phyloP scores from a whole-genome alignment of 2,888 invertebrate genomes.

The Mythimna vitellina region DNA sequence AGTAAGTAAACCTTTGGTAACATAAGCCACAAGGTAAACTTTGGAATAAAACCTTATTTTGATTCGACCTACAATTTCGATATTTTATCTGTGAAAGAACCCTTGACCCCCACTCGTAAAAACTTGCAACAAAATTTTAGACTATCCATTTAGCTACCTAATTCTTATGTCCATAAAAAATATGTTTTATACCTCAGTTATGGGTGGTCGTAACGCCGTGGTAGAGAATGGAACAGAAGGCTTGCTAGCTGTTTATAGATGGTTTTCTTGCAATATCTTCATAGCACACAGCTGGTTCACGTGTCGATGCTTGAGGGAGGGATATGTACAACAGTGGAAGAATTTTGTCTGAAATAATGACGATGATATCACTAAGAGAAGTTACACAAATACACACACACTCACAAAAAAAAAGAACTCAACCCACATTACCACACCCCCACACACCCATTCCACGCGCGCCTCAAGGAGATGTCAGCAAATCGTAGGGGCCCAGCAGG shows the following conservation, averaged over 20 bases:
- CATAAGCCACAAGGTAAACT: conserved; percentile 4
- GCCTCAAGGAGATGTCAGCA: no score
- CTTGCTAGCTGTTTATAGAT: neutral
- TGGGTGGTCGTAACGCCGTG: conserved; percentile 37
- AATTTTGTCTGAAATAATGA: neutral
- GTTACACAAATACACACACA: neutral
- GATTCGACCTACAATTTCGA: conserved; percentile 36
- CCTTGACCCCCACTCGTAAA: conserved; percentile 54
- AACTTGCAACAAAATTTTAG: conserved; percentile 56
- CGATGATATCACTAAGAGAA: neutral
- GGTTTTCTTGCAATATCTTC: neutral
- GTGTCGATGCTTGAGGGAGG: no score
- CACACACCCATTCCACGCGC: no score
- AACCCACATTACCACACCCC: no score
- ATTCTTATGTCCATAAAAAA: conserved; percentile 62
- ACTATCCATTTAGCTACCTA: conserved; percentile 60
- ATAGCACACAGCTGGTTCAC: neutral
- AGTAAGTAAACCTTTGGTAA: neutral
- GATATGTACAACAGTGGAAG: neutral
- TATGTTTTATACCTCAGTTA: conserved; percentile 59
- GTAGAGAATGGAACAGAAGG: conserved; percentile 25
- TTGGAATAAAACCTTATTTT: conserved; percentile 41
- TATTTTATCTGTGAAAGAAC: conserved; percentile 43
- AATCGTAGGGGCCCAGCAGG: no score
- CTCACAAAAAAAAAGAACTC: no score